These are phyloP conservation scores for Lasioglossum leucozonium DNA, from an alignment of 2,888 invertebrate species.

Conservation along the genomic window DNA sequence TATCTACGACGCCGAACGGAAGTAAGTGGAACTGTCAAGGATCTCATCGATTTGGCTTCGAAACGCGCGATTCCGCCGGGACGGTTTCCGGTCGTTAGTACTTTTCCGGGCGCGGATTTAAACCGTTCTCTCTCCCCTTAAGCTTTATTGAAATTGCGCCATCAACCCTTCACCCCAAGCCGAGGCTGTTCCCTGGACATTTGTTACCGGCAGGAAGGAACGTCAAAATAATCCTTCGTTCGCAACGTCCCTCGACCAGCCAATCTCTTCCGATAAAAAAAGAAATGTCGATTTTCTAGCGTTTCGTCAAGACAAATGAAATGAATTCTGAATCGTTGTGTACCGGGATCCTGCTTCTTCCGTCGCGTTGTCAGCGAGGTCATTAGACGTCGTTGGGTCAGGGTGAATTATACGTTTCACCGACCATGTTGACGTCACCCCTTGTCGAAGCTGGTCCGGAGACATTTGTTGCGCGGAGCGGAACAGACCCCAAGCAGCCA, in stretches of 20 bases:
- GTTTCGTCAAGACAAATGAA: background rate
- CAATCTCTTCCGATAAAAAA: background rate
- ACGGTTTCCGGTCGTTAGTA: constrained; percentile 36
- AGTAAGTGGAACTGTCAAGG: constrained; percentile 32
- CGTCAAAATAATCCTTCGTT: constrained; percentile 16
- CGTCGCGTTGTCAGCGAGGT: background rate
- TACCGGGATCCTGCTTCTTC: background rate
- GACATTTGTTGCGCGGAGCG: background rate
- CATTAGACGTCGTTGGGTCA: background rate
- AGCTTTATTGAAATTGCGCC: constrained; percentile 52
- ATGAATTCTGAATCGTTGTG: background rate
- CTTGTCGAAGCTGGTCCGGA: background rate
- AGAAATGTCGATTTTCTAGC: background rate
- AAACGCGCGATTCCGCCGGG: constrained; percentile 33
- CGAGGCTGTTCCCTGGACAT: constrained; percentile 4
- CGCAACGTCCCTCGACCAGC: background rate
- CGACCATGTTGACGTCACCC: background rate
- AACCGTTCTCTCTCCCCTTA: constrained; percentile 17
- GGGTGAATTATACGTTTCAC: background rate
- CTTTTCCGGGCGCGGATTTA: constrained; percentile 38
- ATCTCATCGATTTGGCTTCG: constrained; percentile 37
- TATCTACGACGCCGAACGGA: constrained; percentile 22
- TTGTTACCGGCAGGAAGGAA: constrained; percentile 14
- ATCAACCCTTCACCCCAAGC: constrained; percentile 14
- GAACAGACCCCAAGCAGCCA: background rate